phyloP scores from a whole-genome alignment of 2,888 invertebrate species.

The Plagodis dolabraria region DNA sequence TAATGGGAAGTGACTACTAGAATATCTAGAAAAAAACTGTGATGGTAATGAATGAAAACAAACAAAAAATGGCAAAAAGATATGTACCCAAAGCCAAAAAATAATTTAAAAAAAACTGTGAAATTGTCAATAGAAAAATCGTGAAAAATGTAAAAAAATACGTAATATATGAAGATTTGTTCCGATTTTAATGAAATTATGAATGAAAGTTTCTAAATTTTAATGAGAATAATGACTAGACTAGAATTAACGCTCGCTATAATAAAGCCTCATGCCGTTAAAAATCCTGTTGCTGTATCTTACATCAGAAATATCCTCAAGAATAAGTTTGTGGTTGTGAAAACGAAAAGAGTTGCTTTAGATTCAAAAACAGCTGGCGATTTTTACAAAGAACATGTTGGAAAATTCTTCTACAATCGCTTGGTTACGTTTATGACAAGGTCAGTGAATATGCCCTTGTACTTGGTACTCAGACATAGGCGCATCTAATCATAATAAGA shows the following conservation, averaged over 20 bases:
- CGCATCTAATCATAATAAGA: no score
- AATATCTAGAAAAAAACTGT: no score
- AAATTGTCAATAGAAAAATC: no score
- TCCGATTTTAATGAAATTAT: constrained; percentile 26
- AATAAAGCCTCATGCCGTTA: constrained; percentile 93
- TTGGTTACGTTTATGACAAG: constrained; percentile 93
- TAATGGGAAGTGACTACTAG: no score
- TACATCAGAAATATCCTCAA: constrained; percentile 88
- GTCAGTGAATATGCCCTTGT: constrained; percentile 62
- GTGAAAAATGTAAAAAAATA: no score
- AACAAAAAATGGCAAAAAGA: no score
- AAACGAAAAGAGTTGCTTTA: constrained; percentile 87
- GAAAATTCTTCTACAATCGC: constrained; percentile 93
- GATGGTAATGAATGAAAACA: no score
- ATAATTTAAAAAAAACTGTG: no score
- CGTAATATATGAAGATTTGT: background rate
- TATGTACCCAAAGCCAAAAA: no score
- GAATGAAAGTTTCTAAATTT: constrained; percentile 34
- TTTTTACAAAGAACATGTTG: constrained; percentile 93
- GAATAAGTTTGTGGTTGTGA: constrained; percentile 89
- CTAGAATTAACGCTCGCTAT: constrained; percentile 93
- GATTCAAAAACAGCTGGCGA: constrained; percentile 86
- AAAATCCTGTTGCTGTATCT: constrained; percentile 89
- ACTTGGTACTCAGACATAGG: no score
- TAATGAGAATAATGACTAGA: constrained; percentile 60